Conservation (phyloP, 2,113 vertebrate genomes). For the Sprattus sprattus region DNA sequence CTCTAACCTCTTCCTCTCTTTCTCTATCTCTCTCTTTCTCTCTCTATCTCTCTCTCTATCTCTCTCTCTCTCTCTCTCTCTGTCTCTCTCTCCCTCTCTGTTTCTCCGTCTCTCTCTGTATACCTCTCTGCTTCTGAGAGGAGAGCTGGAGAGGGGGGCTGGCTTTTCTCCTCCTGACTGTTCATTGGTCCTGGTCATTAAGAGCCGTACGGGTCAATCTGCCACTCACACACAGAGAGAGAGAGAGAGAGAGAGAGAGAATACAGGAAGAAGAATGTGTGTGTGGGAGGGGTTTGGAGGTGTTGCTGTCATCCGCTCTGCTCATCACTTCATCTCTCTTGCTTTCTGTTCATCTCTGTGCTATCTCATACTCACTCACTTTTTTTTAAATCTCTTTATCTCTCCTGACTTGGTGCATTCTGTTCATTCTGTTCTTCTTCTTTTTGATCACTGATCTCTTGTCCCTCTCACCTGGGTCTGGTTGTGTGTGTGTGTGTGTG, state of each 20-base stretch:
- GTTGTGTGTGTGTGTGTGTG: no score
- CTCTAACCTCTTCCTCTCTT: not conserved
- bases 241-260: not conserved
- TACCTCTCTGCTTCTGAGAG: not conserved
- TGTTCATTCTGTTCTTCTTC: not conserved
- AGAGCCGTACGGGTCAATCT: not conserved
- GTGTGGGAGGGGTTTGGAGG: not conserved
- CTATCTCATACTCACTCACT: slow-evolving; percentile 24
- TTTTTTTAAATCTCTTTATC: not conserved
- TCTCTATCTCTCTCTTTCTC: not conserved
- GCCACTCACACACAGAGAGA: not conserved
- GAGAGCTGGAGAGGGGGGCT: not conserved
- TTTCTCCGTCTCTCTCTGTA: not conserved
- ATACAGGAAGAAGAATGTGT: slow-evolving; percentile 23
- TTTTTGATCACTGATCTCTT: not conserved
- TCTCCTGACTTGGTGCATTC: not conserved
- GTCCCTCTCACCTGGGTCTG: not conserved
- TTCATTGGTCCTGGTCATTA: not conserved
- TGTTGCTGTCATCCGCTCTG: not conserved
- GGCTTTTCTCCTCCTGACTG: not conserved
- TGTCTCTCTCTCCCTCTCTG: slow-evolving; percentile 11
- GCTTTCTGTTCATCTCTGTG: slow-evolving; percentile 26
- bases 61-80: not conserved
- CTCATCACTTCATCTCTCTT: not conserved
- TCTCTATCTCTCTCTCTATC: not conserved